phyloP scores from a whole-genome alignment of 1,140 invertebrate species.

The Ptiloglossa arizonensis region DNA sequence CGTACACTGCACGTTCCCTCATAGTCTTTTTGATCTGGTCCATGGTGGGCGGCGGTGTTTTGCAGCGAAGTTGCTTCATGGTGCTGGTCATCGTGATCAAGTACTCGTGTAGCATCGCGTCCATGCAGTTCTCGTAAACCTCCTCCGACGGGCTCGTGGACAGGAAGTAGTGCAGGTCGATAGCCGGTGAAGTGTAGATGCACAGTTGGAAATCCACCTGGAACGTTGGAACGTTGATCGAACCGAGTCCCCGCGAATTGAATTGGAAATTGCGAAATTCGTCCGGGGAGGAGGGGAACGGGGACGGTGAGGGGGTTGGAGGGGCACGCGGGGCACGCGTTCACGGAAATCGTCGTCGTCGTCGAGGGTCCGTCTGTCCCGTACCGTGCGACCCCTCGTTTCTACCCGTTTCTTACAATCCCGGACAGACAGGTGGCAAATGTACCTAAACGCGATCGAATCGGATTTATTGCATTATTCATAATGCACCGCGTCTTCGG shows the following conservation, averaged over 20 bases:
- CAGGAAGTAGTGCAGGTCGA: conserved; percentile 83
- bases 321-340: conserved; percentile 61
- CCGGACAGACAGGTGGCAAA: conserved; percentile 38
- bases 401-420: conserved; percentile 10
- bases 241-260: conserved; percentile 45
- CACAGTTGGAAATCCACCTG: conserved; percentile 83
- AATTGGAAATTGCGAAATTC: conserved; percentile 70
- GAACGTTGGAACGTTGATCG: conserved; percentile 44
- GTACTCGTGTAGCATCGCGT: conserved; percentile 78
- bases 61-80: conserved; percentile 75
- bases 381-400: neutral
- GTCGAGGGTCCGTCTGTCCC: conserved; percentile 37
- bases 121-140: conserved; percentile 67
- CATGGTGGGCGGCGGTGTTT: conserved; percentile 75
- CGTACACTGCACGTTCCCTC: conserved; percentile 66
- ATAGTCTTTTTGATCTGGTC: conserved; percentile 72
- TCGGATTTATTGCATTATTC: conserved; percentile 71
- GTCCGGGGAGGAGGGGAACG: conserved; percentile 14
- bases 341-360: conserved; percentile 65
- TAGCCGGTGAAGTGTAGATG: conserved; percentile 78
- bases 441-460: conserved; percentile 55
- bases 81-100: conserved; percentile 66
- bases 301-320: too few relatives aligned
- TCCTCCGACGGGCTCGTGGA: conserved; percentile 76
- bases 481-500: conserved; percentile 50